These are phyloP conservation scores for Altica lythri DNA, from an alignment of 2,888 invertebrate genomes.

Conservation along the genomic window DNA sequence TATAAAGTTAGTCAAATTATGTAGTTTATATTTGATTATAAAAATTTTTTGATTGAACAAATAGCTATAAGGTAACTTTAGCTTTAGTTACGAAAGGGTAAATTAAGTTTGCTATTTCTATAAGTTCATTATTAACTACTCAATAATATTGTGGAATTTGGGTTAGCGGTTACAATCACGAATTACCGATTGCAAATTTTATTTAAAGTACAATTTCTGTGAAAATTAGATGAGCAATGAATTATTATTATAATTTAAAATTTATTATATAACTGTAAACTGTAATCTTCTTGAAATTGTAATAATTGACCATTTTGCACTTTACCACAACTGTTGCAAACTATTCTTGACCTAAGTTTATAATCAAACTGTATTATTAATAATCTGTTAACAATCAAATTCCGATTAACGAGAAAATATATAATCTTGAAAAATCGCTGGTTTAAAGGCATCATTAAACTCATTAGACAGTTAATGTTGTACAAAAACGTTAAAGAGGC, in stretches of 20 bases:
- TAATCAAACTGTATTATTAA: neutral
- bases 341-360: neutral
- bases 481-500: conserved; percentile 29
- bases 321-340: neutral
- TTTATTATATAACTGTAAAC: conserved; percentile 1
- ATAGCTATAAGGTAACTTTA: no score
- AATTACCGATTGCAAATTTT: neutral
- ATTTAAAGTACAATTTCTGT: neutral
- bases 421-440: no score
- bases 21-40: no score
- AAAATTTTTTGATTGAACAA: no score
- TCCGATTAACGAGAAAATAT: neutral
- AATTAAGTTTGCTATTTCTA: no score
- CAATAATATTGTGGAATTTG: neutral
- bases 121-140: no score
- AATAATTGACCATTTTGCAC: neutral
- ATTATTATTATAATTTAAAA: conserved; percentile 1
- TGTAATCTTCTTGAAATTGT: no score
- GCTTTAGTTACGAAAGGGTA: no score
- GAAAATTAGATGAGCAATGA: neutral
- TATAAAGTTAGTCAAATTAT: no score
- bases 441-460: no score
- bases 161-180: neutral
- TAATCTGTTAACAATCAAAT: neutral
- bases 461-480: no score